Base-by-base conservation (phyloP, 2,113 vertebrate genomes). In the Poeciliopsis retropinna region DNA sequence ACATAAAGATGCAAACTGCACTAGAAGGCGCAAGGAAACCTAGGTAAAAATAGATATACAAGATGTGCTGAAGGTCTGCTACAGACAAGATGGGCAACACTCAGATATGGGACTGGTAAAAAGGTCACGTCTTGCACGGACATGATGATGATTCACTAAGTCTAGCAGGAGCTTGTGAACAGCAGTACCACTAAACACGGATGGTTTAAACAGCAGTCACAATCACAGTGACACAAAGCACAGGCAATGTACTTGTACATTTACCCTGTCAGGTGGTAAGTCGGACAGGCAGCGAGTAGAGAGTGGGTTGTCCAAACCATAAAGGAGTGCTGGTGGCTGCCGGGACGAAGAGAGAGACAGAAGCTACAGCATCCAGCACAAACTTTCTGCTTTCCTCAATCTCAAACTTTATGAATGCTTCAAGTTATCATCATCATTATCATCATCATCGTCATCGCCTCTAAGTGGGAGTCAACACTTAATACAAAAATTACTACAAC, bases 311-410 rank as follows among this genome's bases (percentile, higher is more conserved):
- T 93, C 93, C 92, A 95, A 81, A 94, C 92, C 92, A 94, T 91
- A 94, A 93, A 94, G 91, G 92, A 92, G 90, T 94, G 93, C 87
- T 91, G 94, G 89, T 92, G 91, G 91, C 93, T 95, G 93, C 90
- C 89, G 76, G 89, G 85, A 91, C 27, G 79, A 89, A 57, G 87
- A 73, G 92, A 67, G 85, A 88, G 81, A 91, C 85, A 89, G 88
- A 77, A 91, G 84, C 88, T 85, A 87, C 85, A 91, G 82, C 72
- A 91, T 89, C 85, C 86, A 87, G 87, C 72, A 83, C 60, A 70
- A 73, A 86, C 72, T 65, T 72, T 76, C 15, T 63, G 73, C 62
- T 83, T 73, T 72, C 67, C 67, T 25, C 61, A 32, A 70, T 79
- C 44, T 72, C 39, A 74, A 60, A 75, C 15, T 17, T 54, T 67